A percentile compares a stretch with the other conserved stretches of the same genome.
phyloP scores from a whole-genome alignment of 2,797 vertebrate genomes.

The Xerus rutilus region DNA sequence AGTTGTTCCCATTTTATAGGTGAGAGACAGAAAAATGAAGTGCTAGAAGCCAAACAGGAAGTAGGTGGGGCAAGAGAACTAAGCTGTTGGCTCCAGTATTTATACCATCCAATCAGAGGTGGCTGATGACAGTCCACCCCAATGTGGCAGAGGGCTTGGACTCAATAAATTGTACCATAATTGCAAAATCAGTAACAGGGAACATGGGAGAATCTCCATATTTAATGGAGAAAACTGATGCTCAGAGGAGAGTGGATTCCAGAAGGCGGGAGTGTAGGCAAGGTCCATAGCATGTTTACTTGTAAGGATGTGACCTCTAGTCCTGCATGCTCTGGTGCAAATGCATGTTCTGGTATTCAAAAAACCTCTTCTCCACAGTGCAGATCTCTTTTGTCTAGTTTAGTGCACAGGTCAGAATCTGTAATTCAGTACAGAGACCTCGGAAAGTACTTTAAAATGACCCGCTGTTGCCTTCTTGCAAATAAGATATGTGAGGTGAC shows the following conservation, averaged over 20 bases:
- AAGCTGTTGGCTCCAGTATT: background rate
- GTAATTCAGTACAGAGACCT: background rate
- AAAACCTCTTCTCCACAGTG: background rate
- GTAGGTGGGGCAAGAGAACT: background rate
- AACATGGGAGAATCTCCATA: background rate
- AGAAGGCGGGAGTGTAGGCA: background rate
- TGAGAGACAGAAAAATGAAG: background rate
- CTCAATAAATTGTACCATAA: background rate
- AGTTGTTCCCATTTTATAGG: background rate
- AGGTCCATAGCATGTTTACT: background rate
- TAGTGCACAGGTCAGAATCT: background rate
- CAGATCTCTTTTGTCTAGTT: background rate
- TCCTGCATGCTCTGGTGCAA: background rate
- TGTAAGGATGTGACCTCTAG: background rate
- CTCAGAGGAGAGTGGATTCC: background rate
- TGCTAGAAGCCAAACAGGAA: background rate
- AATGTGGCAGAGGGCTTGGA: fast-evolving
- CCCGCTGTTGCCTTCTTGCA: background rate
- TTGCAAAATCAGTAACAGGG: background rate
- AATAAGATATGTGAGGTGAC: background rate
- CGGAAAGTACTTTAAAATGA: background rate
- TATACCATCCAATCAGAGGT: background rate
- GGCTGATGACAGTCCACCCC: background rate
- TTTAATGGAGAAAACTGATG: background rate
- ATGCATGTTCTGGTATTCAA: background rate